Conservation (phyloP, 2,797 vertebrate species). For the Anas bernieri region DNA sequence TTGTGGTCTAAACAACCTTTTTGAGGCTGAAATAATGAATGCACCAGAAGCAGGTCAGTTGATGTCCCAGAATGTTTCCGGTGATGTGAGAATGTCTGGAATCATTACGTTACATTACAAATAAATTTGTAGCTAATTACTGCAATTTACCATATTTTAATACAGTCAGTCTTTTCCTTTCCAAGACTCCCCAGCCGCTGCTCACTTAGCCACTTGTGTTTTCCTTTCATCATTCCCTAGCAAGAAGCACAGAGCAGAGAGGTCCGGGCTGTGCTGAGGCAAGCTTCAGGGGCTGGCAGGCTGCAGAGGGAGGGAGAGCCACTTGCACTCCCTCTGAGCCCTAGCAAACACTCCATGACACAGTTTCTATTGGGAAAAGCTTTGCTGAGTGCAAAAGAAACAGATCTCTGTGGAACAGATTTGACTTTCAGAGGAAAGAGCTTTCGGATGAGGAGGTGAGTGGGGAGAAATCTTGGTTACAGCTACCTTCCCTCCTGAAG, state of each 20-base stretch:
- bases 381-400: not conserved
- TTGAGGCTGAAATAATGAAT: not conserved
- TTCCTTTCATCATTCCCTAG: not conserved
- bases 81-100: not conserved
- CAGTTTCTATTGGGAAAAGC: not conserved
- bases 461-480: not conserved
- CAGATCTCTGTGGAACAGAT: not conserved
- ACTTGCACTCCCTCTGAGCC: not conserved
- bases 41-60: not conserved
- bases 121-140: not conserved
- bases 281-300: not conserved
- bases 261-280: not conserved
- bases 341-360: not conserved
- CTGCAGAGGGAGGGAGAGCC: not conserved
- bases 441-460: not conserved
- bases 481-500: not conserved
- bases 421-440: not conserved
- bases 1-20: not conserved
- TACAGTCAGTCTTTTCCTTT: not conserved
- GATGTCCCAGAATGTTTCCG: not conserved
- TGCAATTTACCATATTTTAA: not conserved
- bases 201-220: not conserved
- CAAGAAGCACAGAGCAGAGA: not conserved
- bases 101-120: not conserved
- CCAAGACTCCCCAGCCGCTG: not conserved